Conservation (phyloP, 2,797 vertebrate genomes). For the Anguilla anguilla region DNA sequence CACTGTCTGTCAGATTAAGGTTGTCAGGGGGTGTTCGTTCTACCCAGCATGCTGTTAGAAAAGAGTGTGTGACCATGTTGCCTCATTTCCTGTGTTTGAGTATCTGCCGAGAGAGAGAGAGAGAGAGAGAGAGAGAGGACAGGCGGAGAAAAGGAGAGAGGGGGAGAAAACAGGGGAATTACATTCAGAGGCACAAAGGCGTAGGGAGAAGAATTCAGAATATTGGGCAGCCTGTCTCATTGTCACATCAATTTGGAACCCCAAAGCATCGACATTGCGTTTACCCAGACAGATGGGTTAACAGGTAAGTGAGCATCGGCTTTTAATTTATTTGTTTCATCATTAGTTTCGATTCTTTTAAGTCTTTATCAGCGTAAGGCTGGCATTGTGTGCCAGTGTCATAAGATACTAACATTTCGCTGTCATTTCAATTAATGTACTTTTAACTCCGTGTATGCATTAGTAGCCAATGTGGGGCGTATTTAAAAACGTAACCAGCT, state of each 20-base stretch:
- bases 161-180: conserved; percentile 72
- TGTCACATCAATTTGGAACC: conserved; percentile 69
- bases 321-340: conserved; percentile 42
- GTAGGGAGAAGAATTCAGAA: conserved; percentile 62
- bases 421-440: conserved; percentile 63
- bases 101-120: conserved; percentile 64
- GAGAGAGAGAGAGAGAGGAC: conserved; percentile 68
- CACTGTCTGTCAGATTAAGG: conserved; percentile 47
- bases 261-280: conserved; percentile 68
- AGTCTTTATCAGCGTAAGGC: neutral
- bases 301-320: conserved; percentile 79
- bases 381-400: neutral
- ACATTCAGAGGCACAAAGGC: conserved; percentile 66
- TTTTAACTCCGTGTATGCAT: conserved; percentile 47
- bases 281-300: conserved; percentile 82
- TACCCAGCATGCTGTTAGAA: conserved; percentile 52
- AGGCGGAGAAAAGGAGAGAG: conserved; percentile 69
- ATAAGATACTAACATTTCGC: conserved; percentile 8
- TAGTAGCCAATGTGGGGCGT: conserved; percentile 44
- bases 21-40: conserved; percentile 57
- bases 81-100: conserved; percentile 74
- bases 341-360: conserved; percentile 37
- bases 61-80: conserved; percentile 64
- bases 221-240: conserved; percentile 64
- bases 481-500: conserved; percentile 51